Percentiles rank a stretch among this genome's conserved stretches.
Evolutionary conservation across 2,888 invertebrate genomes (phyloP).

Genomic region (Nymphalis c-album): DNA sequence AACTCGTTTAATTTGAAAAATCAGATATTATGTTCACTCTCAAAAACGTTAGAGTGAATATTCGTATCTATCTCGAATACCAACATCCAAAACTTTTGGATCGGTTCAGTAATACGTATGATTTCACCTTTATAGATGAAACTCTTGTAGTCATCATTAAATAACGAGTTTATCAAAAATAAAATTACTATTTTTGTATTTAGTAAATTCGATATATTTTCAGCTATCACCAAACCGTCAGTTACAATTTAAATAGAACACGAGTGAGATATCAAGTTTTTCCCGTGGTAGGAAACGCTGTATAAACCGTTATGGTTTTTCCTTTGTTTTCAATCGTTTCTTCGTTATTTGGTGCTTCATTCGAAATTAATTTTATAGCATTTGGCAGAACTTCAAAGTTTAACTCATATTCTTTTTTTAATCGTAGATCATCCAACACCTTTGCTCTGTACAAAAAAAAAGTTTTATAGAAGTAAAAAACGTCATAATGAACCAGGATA

Average conservation of each 20-base stretch:
- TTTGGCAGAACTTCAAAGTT: constrained; percentile 56
- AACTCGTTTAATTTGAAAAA: no score
- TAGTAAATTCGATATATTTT: constrained; percentile 43
- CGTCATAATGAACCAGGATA: no score
- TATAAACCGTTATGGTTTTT: constrained; percentile 56
- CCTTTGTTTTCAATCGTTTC: constrained; percentile 24
- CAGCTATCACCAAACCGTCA: constrained; percentile 52
- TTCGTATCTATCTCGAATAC: no score
- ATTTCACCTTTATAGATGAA: no score
- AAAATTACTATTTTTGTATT: background rate
- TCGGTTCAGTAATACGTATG: no score
- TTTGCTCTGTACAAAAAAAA: constrained; percentile 53
- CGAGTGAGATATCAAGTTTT: constrained; percentile 18
- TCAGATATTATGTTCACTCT: no score
- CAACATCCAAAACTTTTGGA: no score
- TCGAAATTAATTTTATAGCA: constrained; percentile 40
- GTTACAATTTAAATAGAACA: constrained; percentile 32
- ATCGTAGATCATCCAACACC: constrained; percentile 54
- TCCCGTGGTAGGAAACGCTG: constrained; percentile 44
- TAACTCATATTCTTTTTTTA: constrained; percentile 69
- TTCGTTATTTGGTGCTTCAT: constrained; percentile 11
- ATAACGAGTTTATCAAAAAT: background rate
- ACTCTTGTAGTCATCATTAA: no score
- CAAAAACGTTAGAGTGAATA: no score
- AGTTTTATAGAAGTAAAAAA: background rate